Conservation (phyloP, 2,888 invertebrate species). For the Amblyjoppa proteus region DNA sequence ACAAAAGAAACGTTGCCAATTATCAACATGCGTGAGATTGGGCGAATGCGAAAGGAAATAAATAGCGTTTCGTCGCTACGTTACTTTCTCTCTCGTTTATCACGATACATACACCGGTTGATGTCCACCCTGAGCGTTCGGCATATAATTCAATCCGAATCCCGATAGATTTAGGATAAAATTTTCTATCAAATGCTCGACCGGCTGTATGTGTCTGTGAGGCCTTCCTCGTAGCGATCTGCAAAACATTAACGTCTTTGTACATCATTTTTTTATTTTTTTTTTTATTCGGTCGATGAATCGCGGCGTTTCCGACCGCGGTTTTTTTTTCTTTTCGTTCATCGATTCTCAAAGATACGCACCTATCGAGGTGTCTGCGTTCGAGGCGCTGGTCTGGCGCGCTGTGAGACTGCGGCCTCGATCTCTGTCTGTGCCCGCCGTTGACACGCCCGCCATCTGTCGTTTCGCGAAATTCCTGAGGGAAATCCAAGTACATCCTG, state of each 20-base stretch:
- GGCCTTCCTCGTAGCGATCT: constrained; percentile 60
- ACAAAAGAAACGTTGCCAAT: neutral
- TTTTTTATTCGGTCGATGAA: neutral
- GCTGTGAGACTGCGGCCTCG: neutral
- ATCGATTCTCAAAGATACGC: constrained; percentile 38
- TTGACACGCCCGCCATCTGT: constrained; percentile 21
- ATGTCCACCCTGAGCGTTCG: constrained; percentile 81
- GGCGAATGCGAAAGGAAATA: neutral
- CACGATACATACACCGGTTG: constrained; percentile 83
- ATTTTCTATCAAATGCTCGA: constrained; percentile 87
- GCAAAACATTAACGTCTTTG: constrained; percentile 61
- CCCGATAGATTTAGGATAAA: constrained; percentile 87
- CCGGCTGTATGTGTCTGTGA: constrained; percentile 68
- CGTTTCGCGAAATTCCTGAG: constrained; percentile 35
- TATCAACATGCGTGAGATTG: constrained; percentile 22
- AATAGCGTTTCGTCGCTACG: neutral
- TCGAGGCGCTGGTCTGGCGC: constrained; percentile 26
- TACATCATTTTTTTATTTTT: constrained; percentile 31
- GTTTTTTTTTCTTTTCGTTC: neutral
- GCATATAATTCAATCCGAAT: constrained; percentile 78
- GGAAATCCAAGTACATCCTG: constrained; percentile 58
- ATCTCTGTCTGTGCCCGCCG: constrained; percentile 35
- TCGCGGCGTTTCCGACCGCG: neutral
- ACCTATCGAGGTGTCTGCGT: constrained; percentile 45
- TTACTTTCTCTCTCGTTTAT: constrained; percentile 8